Conservation (phyloP, 1,140 invertebrate species). For the Brachystomella parvula region DNA sequence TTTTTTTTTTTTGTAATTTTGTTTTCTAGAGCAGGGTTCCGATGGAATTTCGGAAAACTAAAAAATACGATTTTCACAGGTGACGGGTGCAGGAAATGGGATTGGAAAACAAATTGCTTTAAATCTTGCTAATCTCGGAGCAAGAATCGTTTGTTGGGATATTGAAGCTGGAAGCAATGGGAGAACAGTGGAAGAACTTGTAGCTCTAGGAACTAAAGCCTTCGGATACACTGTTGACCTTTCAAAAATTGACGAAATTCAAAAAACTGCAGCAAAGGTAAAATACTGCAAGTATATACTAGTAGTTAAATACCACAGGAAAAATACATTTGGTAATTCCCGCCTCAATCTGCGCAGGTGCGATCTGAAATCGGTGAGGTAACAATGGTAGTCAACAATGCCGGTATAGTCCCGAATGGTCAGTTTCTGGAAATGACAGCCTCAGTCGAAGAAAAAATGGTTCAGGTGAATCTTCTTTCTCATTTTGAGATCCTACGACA, state of each 20-base stretch:
- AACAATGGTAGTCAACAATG: slow-evolving; percentile 73
- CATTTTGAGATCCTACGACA: slow-evolving; percentile 71
- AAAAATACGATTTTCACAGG: slow-evolving; percentile 13
- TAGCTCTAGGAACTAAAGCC: slow-evolving; percentile 18
- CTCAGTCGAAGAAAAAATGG: slow-evolving; percentile 58
- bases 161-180: slow-evolving; percentile 26
- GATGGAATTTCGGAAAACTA: too few relatives aligned
- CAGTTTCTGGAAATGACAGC: slow-evolving; percentile 55
- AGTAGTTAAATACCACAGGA: not conserved
- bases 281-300: not conserved
- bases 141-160: slow-evolving; percentile 35
- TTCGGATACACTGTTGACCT: slow-evolving; percentile 31
- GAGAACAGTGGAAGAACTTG: slow-evolving; percentile 24
- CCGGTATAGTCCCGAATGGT: slow-evolving; percentile 74
- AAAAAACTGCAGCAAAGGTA: slow-evolving; percentile 18
- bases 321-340: not conserved
- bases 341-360: slow-evolving; percentile 10
- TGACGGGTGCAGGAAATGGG: slow-evolving; percentile 34
- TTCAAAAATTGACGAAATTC: slow-evolving; percentile 19
- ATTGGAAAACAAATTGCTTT: slow-evolving; percentile 30
- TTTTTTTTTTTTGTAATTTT: slow-evolving; percentile 1
- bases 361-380: slow-evolving; percentile 47
- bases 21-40: too few relatives aligned
- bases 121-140: slow-evolving; percentile 18
- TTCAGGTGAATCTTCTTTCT: slow-evolving; percentile 69